Conservation (phyloP, 2,888 invertebrate species). For the Drosophila infuscata region DNA sequence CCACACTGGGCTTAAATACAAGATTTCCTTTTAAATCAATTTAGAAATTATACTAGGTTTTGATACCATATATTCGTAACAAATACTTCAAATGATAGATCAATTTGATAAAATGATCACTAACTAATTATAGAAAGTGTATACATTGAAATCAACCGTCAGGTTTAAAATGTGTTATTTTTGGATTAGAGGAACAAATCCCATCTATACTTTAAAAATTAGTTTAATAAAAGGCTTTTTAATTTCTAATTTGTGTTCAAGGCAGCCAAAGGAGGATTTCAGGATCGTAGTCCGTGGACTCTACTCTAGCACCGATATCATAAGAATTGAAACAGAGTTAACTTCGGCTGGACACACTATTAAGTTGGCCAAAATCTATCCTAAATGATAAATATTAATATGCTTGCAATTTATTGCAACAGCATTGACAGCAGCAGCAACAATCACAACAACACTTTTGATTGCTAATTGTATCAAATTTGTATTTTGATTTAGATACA, state of each 20-base stretch:
- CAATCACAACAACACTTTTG: constrained; percentile 38
- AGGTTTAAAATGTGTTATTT: not conserved
- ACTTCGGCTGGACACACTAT: not conserved
- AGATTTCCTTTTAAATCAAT: not conserved
- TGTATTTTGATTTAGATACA: constrained; percentile 72
- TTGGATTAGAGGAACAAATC: not conserved
- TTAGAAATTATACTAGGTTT: too few species aligned
- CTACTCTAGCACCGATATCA: too few species aligned
- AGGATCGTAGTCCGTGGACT: too few species aligned
- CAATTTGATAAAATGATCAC: not conserved
- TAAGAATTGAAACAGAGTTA: not conserved
- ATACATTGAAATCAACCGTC: not conserved
- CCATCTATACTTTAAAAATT: not conserved
- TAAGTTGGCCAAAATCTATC: not conserved
- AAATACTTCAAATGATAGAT: not conserved
- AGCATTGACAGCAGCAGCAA: constrained; percentile 20
- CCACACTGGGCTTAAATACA: not conserved
- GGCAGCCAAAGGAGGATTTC: too few species aligned
- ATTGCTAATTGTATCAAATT: constrained; percentile 75
- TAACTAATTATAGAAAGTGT: not conserved
- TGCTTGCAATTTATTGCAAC: constrained; percentile 39
- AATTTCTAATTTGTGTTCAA: not conserved
- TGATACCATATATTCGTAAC: not conserved
- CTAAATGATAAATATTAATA: constrained; percentile 3
- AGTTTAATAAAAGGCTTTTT: too few species aligned